phyloP scores from a whole-genome alignment of 2,113 vertebrate genomes.

The Scortum barcoo region DNA sequence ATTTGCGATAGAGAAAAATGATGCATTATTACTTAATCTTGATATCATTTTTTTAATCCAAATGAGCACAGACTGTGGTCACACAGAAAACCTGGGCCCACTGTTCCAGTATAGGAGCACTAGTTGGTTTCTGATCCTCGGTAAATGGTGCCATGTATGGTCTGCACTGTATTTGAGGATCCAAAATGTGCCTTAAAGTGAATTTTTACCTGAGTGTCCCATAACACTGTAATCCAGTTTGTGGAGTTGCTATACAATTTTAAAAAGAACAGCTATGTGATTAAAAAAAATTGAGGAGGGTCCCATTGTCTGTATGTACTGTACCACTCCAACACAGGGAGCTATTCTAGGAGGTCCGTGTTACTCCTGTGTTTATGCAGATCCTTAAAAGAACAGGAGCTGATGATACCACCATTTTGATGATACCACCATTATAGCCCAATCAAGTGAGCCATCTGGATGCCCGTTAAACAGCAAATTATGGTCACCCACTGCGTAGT shows the following conservation, averaged over 20 bases:
- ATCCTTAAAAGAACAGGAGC: constrained; percentile 20
- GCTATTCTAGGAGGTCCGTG: not conserved
- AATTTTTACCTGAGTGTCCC: not conserved
- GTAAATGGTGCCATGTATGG: not conserved
- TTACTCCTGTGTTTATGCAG: not conserved
- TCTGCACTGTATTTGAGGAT: not conserved
- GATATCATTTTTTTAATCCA: not conserved
- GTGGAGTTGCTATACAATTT: not conserved
- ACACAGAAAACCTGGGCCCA: not conserved
- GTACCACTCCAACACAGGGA: not conserved
- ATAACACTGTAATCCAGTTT: not conserved
- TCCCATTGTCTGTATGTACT: not conserved
- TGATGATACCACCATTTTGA: constrained; percentile 46
- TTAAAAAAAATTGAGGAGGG: too few relatives aligned
- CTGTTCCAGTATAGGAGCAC: not conserved
- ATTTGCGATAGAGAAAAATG: not conserved
- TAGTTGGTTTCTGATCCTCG: not conserved
- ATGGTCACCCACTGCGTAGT: constrained; percentile 23
- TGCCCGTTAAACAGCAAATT: constrained; percentile 49
- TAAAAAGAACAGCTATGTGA: not conserved
- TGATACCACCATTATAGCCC: constrained; percentile 55
- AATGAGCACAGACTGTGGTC: not conserved
- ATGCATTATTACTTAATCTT: not conserved
- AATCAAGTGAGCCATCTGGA: constrained; percentile 69
- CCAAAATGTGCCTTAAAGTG: not conserved